Base-by-base conservation (phyloP, 2,888 invertebrate genomes). In the Epinotia nisella region DNA sequence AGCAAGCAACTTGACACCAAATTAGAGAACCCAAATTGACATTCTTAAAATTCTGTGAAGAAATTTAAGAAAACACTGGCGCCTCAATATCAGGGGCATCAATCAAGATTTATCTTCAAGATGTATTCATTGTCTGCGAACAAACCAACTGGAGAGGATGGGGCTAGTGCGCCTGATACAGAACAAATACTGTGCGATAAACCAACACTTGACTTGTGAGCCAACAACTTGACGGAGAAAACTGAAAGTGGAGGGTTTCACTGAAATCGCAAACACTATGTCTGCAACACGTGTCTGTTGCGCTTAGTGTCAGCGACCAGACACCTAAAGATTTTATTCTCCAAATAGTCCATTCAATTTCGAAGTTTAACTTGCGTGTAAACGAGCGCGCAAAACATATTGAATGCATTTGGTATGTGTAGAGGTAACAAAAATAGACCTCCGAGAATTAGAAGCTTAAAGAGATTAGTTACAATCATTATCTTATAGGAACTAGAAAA, bases 161-260 rank as follows among this genome's bases (percentile, higher is more conserved):
- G 58, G 51, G 17, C 71, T 55, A 45, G 67, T 58, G 41, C 70
- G 51, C 68, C 69, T 58, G 73, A 69, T 73, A 69, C 64, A 51
- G 39, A 68, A 58, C 58, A 69, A 69, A 73, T 35, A 72, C 49
- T 15, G 67, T 29, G 61, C 72, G 29, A 61, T 67, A 68, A 68
- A 72, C 68, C 39, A 68, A 72, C 72, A 73, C 73, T 69, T 59
- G 49, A 39, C 10, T 39, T 65, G 62, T 70, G 39, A 69, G 69
- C 73, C 68, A 71, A 75, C 75, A 60, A 76, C 76, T 76, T 69
- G 56, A 74, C 59, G 49, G 75, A 75, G 76, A 75, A 76, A 76
- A 76, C 70, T 69, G 74, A 76, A 76, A 76, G 73, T 69, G 62
- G n/a, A 24, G 58, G 72, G 51, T 64, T 71, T 67, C 73, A 64